Evolutionary conservation across 2,797 vertebrate species (phyloP).

Genomic region (Mormyrops attenuatus): DNA sequence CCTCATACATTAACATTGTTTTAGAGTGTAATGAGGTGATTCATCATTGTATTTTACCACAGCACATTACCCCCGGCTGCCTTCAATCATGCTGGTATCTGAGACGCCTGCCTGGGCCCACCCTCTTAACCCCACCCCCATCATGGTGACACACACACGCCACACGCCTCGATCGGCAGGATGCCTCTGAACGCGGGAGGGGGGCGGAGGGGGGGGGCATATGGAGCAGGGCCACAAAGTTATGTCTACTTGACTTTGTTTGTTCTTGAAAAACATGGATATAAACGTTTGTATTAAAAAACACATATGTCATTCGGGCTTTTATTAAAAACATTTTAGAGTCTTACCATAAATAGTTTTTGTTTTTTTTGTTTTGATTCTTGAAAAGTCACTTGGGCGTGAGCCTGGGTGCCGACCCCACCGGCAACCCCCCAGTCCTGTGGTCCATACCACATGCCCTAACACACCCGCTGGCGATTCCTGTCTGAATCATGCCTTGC

Average conservation of each 20-base stretch:
- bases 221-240: background rate
- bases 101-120: background rate
- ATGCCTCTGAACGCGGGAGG: background rate
- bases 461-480: background rate
- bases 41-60: slow-evolving; percentile 24
- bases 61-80: slow-evolving; percentile 24
- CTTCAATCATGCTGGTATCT: slow-evolving; percentile 28
- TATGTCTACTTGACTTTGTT: background rate
- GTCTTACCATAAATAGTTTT: background rate
- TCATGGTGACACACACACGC: background rate
- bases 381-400: background rate
- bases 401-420: background rate
- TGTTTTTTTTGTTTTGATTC: background rate
- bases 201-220: background rate
- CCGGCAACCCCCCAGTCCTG: background rate
- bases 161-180: background rate
- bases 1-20: slow-evolving; percentile 24
- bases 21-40: slow-evolving; percentile 26
- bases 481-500: background rate
- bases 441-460: background rate
- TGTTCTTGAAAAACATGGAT: background rate
- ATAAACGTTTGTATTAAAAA: background rate
- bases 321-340: background rate
- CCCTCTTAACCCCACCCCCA: background rate
- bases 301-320: background rate